Conservation (phyloP, 2,797 vertebrate genomes). For the Gymnoscopelus microlampas region DNA sequence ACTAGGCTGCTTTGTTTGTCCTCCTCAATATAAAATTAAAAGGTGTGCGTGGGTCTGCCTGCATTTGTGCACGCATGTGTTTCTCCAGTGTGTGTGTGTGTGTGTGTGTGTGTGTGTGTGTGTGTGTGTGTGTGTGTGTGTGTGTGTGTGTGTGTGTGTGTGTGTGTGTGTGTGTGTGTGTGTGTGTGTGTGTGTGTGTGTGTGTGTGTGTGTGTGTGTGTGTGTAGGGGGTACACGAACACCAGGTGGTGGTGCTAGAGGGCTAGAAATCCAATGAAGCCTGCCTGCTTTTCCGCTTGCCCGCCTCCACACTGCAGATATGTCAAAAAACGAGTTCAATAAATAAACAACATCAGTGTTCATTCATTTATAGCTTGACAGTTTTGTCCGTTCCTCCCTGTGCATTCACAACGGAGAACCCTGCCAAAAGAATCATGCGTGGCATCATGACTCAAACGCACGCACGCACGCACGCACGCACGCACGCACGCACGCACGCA, state of each 20-base stretch:
- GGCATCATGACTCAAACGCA: not conserved
- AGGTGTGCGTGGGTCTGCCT: too few relatives aligned
- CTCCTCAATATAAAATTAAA: too few relatives aligned
- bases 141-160: too few relatives aligned
- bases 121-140: too few relatives aligned
- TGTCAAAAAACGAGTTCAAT: not conserved
- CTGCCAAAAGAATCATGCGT: not conserved
- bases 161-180: too few relatives aligned
- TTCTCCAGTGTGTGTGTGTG: too few relatives aligned
- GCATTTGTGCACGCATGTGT: too few relatives aligned
- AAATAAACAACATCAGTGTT: conserved; percentile 7
- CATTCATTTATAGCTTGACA: conserved; percentile 9
- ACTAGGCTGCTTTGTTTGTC: too few relatives aligned
- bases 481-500: not conserved
- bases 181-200: not conserved
- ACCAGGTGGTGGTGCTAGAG: conserved; percentile 57
- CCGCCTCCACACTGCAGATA: conserved; percentile 7
- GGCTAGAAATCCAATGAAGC: conserved; percentile 13
- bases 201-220: not conserved
- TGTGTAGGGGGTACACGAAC: conserved; percentile 9
- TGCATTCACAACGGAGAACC: conserved; percentile 4
- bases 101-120: too few relatives aligned
- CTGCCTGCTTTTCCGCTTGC: not conserved
- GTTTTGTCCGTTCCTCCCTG: too few relatives aligned
- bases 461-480: not conserved